Conservation (phyloP, 1,140 invertebrate species). For the Platyura marginata region DNA sequence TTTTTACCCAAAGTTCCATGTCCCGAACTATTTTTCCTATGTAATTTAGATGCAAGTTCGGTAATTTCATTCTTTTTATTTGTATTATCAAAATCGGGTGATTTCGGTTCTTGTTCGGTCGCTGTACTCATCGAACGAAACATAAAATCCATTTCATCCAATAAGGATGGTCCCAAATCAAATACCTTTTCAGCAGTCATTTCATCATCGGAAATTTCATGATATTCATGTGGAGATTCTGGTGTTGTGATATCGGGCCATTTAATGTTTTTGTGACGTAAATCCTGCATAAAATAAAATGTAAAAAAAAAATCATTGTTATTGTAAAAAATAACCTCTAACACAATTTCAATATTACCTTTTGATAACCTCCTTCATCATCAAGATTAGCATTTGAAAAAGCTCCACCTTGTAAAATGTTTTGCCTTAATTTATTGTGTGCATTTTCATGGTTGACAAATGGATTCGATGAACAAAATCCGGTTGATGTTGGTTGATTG, state of each 20-base stretch:
- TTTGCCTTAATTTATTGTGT: too few species aligned
- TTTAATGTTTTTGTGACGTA: neutral
- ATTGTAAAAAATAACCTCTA: too few species aligned
- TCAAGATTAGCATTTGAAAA: neutral
- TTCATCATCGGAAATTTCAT: slow-evolving; percentile 83
- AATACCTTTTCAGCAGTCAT: slow-evolving; percentile 43
- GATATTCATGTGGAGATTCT: slow-evolving; percentile 56
- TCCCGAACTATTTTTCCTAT: slow-evolving; percentile 14
- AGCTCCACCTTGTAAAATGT: neutral
- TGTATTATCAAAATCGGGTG: slow-evolving; percentile 41
- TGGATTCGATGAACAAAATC: slow-evolving; percentile 14
- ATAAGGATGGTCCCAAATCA: slow-evolving; percentile 80
- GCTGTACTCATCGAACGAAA: slow-evolving; percentile 50
- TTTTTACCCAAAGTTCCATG: too few species aligned
- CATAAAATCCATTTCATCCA: slow-evolving; percentile 92
- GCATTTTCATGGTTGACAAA: slow-evolving; percentile 9
- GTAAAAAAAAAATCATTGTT: neutral
- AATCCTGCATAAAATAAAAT: neutral
- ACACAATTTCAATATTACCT: too few species aligned
- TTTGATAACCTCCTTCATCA: too few species aligned
- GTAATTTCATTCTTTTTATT: slow-evolving; percentile 52
- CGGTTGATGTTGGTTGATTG: neutral
- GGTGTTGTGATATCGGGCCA: neutral
- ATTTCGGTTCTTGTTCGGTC: slow-evolving; percentile 15
- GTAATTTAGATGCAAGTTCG: slow-evolving; percentile 40